These are phyloP conservation scores for Neomorphus geoffroyi DNA, from an alignment of 2,797 vertebrate species.

Conservation along the genomic window DNA sequence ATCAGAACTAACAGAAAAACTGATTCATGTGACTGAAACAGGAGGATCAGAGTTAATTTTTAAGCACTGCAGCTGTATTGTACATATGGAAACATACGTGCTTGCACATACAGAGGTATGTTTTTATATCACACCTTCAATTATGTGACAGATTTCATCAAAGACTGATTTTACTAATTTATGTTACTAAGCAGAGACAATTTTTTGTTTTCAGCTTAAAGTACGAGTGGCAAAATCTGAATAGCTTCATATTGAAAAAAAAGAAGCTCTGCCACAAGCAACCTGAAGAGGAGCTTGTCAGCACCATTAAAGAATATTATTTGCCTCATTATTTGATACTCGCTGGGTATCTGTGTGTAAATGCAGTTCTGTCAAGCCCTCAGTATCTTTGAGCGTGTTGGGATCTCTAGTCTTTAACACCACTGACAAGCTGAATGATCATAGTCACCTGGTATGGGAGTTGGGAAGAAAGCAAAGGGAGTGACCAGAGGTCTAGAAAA, in stretches of 20 bases:
- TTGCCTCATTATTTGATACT: neutral
- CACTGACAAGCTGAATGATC: constrained; percentile 35
- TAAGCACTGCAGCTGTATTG: neutral
- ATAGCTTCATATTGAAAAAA: neutral
- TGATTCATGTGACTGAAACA: neutral
- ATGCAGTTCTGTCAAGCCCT: too few species aligned
- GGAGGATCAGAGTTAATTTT: neutral
- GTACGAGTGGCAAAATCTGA: neutral
- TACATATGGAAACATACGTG: neutral
- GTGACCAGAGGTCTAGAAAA: constrained; percentile 42
- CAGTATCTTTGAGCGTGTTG: neutral
- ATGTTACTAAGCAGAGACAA: neutral
- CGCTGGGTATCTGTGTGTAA: neutral
- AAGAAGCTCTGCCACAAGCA: neutral
- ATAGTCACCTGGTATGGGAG: neutral
- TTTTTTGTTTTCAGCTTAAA: neutral
- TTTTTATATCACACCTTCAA: neutral
- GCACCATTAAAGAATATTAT: neutral
- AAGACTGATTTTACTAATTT: neutral
- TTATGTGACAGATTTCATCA: neutral
- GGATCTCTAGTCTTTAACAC: neutral
- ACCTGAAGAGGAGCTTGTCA: neutral
- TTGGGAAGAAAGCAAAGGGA: constrained; percentile 36
- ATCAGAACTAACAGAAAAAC: neutral
- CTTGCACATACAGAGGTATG: neutral